These are phyloP conservation scores for Grammomys dolichurus DNA, from an alignment of 2,113 vertebrate species.

Conservation along the genomic window DNA sequence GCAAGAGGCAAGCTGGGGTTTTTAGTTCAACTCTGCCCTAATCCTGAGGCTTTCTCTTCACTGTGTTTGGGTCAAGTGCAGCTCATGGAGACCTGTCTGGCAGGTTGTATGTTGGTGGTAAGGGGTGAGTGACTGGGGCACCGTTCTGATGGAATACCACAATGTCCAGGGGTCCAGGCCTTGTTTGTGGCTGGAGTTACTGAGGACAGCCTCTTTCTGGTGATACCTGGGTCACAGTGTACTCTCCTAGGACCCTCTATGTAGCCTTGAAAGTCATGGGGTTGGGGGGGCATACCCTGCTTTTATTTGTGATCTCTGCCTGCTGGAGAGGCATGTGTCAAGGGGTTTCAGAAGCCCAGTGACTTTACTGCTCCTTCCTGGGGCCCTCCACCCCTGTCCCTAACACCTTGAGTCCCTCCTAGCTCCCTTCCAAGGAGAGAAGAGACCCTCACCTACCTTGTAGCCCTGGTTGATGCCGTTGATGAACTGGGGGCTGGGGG, in stretches of 20 bases:
- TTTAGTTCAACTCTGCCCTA: background rate
- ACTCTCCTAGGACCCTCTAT: accelerated
- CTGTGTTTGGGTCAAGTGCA: accelerated
- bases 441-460: slow-evolving; percentile 90
- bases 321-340: background rate
- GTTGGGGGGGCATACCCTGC: accelerated
- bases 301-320: accelerated
- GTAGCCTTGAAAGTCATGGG: background rate
- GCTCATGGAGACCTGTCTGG: background rate
- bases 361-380: accelerated
- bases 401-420: accelerated
- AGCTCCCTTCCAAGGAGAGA: accelerated
- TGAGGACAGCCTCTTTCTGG: accelerated
- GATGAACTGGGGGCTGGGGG: slow-evolving; percentile 98
- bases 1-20: background rate
- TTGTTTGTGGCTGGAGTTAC: background rate
- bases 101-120: accelerated
- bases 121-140: background rate
- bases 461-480: slow-evolving; percentile 99
- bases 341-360: background rate
- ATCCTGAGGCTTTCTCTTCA: accelerated
- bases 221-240: background rate
- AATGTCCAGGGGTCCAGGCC: background rate
- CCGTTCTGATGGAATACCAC: background rate
- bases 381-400: accelerated